Evolutionary conservation across 2,113 vertebrate genomes (phyloP).

Genomic region (Otus sunia): DNA sequence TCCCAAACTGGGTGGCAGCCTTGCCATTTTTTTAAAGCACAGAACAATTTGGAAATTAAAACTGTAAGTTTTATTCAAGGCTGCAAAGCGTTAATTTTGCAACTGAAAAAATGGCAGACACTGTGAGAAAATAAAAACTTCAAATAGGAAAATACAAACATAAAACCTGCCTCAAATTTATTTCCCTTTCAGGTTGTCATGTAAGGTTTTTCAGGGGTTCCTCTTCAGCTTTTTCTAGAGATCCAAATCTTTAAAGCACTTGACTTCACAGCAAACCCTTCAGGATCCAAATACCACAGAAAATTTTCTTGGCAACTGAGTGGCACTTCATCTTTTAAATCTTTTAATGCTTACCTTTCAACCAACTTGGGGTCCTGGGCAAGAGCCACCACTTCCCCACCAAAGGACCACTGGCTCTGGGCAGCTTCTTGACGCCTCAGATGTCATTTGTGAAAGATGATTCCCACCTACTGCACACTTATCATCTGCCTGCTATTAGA

Average conservation of each 20-base stretch:
- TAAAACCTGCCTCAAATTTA: background rate
- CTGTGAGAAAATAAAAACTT: background rate
- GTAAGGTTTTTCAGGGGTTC: background rate
- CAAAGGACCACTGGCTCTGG: background rate
- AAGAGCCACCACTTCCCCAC: background rate
- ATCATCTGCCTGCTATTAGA: background rate
- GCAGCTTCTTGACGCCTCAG: background rate
- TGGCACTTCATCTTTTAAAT: background rate
- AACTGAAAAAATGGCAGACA: background rate
- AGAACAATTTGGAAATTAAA: background rate
- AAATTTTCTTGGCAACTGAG: background rate
- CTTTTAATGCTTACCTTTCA: background rate
- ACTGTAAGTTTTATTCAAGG: background rate
- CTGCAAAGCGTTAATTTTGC: background rate
- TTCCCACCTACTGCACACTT: background rate
- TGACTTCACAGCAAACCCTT: background rate
- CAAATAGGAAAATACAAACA: background rate
- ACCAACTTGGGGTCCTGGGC: background rate
- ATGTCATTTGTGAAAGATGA: background rate
- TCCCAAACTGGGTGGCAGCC: background rate
- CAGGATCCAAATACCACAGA: background rate
- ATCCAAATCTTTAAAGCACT: background rate
- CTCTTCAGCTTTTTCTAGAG: background rate
- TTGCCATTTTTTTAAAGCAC: background rate
- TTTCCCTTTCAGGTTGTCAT: background rate